A percentile compares a stretch with the other conserved stretches of the same genome.
phyloP scores from a whole-genome alignment of 1,140 invertebrate genomes.

The Cydia amplana region DNA sequence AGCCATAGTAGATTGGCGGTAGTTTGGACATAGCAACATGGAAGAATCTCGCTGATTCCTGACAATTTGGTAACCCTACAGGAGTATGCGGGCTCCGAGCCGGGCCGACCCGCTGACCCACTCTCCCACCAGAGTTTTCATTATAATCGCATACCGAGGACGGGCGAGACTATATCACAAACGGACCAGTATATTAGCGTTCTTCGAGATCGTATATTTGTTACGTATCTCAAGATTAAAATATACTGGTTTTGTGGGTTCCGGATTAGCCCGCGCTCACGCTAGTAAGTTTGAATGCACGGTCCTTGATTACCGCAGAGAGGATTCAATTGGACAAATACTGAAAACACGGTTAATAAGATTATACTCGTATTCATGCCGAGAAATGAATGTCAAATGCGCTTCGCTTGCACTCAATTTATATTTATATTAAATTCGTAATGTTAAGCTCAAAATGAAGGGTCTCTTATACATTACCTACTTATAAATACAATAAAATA shows the following conservation, averaged over 20 bases:
- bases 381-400: slow-evolving; percentile 27
- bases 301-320: slow-evolving; percentile 60
- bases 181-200: neutral
- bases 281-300: neutral
- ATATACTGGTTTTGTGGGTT: neutral
- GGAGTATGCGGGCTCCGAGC: slow-evolving; percentile 45
- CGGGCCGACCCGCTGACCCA: slow-evolving; percentile 67
- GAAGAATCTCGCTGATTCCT: neutral
- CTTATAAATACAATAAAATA: too few relatives aligned
- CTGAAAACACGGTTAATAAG: slow-evolving; percentile 65
- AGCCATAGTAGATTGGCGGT: too few relatives aligned
- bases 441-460: neutral
- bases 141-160: neutral
- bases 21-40: too few relatives aligned
- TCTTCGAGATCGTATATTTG: neutral
- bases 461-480: neutral
- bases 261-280: neutral
- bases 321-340: slow-evolving; percentile 67
- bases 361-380: slow-evolving; percentile 51
- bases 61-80: slow-evolving; percentile 31
- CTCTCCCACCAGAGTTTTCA: slow-evolving; percentile 39
- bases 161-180: neutral
- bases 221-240: neutral
- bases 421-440: neutral
- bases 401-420: neutral